phyloP scores from a whole-genome alignment of 2,888 invertebrate genomes.

The Thereva unica region DNA sequence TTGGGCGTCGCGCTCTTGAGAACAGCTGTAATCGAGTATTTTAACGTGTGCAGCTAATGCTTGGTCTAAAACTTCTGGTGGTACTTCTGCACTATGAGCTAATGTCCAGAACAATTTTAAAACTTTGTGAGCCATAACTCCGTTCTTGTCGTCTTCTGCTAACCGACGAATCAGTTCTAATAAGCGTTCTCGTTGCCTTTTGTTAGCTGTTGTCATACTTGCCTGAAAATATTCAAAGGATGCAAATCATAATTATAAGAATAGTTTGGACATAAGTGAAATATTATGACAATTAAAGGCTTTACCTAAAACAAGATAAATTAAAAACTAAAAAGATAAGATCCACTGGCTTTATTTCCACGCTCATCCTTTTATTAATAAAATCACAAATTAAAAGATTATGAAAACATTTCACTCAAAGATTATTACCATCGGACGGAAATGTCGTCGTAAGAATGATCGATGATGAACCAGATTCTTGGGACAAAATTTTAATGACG shows the following conservation, averaged over 20 bases:
- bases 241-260: background rate
- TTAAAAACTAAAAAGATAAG: too few species aligned
- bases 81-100: slow-evolving; percentile 94
- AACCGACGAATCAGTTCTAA: slow-evolving; percentile 91
- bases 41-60: slow-evolving; percentile 94
- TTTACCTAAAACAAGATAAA: too few species aligned
- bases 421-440: too few species aligned
- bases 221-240: slow-evolving; percentile 60
- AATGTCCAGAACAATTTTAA: slow-evolving; percentile 94
- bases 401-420: too few species aligned
- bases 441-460: too few species aligned
- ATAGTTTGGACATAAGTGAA: too few species aligned
- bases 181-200: slow-evolving; percentile 93
- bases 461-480: too few species aligned
- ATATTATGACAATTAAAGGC: too few species aligned
- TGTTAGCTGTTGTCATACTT: slow-evolving; percentile 94
- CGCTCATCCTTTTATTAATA: too few species aligned
- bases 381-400: too few species aligned
- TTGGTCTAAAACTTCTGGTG: slow-evolving; percentile 96
- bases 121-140: slow-evolving; percentile 98
- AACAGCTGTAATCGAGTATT: slow-evolving; percentile 96
- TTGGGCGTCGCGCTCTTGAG: slow-evolving; percentile 94
- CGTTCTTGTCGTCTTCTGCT: slow-evolving; percentile 98
- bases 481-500: too few species aligned
- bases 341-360: too few species aligned